Evolutionary conservation across 2,113 vertebrate species (phyloP).

Genomic region (Mormyrus lacerda): DNA sequence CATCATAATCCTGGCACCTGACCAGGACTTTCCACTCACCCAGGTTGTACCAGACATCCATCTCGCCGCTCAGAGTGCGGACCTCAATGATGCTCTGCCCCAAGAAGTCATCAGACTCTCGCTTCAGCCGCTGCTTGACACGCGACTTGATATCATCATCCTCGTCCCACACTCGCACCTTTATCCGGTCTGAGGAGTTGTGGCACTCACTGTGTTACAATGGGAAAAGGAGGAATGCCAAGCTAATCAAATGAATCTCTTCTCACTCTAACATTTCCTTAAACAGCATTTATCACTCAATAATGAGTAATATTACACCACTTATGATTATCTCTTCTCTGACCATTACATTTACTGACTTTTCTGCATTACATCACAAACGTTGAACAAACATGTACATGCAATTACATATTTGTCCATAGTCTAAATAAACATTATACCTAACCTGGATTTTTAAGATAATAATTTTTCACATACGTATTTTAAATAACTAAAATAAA

Average conservation of each 20-base stretch:
- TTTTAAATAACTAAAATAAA: neutral
- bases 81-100: constrained; percentile 98
- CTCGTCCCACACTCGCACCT: constrained; percentile 97
- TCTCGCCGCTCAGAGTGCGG: constrained; percentile 89
- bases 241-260: neutral
- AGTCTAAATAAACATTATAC: neutral
- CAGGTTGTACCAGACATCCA: constrained; percentile 99
- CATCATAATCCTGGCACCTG: neutral
- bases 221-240: neutral
- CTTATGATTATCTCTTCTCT: neutral
- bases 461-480: neutral
- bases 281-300: neutral
- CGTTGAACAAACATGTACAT: neutral
- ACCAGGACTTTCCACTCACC: constrained; percentile 59
- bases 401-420: neutral
- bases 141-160: constrained; percentile 97
- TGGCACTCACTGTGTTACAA: constrained; percentile 82
- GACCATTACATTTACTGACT: neutral
- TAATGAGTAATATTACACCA: neutral
- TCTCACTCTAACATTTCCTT: neutral
- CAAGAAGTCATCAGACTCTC: constrained; percentile 94
- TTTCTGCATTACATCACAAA: neutral
- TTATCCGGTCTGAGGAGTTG: constrained; percentile 96
- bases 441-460: neutral
- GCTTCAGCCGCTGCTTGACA: constrained; percentile 92